phyloP scores from a whole-genome alignment of 2,113 vertebrate species.

The Probosciger aterrimus region DNA sequence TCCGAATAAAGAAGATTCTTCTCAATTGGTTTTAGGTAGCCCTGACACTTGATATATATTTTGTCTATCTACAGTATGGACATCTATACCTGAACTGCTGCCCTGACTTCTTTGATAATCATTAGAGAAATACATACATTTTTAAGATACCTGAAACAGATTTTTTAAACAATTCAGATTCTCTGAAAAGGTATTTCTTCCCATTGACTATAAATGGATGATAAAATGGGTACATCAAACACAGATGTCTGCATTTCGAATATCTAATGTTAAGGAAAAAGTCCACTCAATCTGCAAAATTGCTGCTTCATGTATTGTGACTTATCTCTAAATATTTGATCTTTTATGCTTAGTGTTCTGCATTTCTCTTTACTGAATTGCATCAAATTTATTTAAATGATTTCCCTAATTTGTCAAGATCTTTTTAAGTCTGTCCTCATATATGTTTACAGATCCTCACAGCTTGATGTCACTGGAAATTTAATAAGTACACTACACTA shows the following conservation, averaged over 20 bases:
- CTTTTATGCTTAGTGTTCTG: neutral
- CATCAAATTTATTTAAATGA: conserved; percentile 35
- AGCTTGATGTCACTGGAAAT: conserved; percentile 64
- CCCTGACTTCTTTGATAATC: neutral
- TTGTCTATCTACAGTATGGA: neutral
- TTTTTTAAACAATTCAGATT: neutral
- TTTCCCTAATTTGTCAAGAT: conserved; percentile 32
- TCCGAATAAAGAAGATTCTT: neutral
- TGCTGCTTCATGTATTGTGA: neutral
- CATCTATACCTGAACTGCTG: neutral
- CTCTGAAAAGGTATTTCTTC: neutral
- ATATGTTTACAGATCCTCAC: conserved; percentile 47
- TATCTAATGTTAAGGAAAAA: neutral
- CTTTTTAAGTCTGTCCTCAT: conserved; percentile 26
- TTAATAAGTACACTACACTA: conserved; percentile 49
- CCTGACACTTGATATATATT: neutral
- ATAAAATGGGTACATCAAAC: neutral
- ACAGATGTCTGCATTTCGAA: neutral
- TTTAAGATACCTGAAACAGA: neutral
- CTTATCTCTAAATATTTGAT: neutral
- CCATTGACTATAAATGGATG: neutral
- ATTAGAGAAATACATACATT: neutral
- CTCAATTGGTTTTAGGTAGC: neutral
- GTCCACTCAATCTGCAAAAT: neutral
- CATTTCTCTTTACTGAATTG: conserved; percentile 24